Evolutionary conservation across 2,888 invertebrate genomes (phyloP), one percentile per base, ranked within the genome.

Genomic region (Lydus trimaculatus): DNA sequence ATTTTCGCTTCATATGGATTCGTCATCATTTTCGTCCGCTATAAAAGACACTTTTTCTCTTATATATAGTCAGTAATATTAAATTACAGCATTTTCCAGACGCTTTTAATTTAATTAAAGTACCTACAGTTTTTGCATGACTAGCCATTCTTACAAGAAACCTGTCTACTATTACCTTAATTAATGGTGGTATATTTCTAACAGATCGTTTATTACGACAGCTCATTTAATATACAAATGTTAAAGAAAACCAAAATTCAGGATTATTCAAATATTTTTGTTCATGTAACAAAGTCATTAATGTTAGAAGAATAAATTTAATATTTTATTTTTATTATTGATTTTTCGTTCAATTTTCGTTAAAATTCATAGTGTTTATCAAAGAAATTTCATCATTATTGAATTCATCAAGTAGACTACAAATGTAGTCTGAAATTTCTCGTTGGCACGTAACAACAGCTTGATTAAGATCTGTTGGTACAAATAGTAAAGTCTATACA

Each of bases 1-100:
- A 61, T 61, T 39, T 36, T 17, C 13, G 39, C 43, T n/a, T 43
- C 43, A 17, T 61, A 61, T 15, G 61, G 61, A 43, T 61, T 61
- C 15, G 17, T 39, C 61, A 61, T 61, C 43, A 56, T 61, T 36
- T 31, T 15, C n/a, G 7, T 23, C 33, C 23, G n/a, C 31, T 33
- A 60, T 13, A 17, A 60, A 31, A 31, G 6, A 31, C 15, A 8
- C 28, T 3, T 28, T 23, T 13, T 25, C n/a, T n/a, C n/a, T n/a
- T n/a, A n/a, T n/a, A n/a, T 60, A 60, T 28, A 13, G 9, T 60
- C 33, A 31, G 33, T 6, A 17, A 9, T 59, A 25, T 31, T 8
- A 58, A 58, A 20, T 43, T n/a, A 17, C 43, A n/a, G 28, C 4
- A 28, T 28, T 28, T 28, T 28, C 28, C 20, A 9, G 20, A 20